phyloP scores from a whole-genome alignment of 1,140 invertebrate genomes.

The Vollenhovia emeryi region DNA sequence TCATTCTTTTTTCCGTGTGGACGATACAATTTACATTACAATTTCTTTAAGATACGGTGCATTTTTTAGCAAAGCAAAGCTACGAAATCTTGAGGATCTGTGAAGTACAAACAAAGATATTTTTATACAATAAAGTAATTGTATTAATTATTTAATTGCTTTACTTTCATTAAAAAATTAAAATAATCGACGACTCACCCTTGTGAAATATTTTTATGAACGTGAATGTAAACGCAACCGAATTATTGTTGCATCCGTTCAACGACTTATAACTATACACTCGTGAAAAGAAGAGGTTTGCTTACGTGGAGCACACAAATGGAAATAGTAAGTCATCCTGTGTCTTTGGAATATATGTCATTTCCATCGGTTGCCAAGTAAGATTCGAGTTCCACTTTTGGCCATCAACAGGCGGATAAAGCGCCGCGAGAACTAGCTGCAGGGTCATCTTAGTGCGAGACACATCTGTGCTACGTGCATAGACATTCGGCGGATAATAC shows the following conservation, averaged over 20 bases:
- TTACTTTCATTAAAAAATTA: not conserved
- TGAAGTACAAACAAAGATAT: no score
- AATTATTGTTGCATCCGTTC: not conserved
- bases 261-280: not conserved
- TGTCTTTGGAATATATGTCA: constrained; percentile 79
- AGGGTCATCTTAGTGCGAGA: constrained; percentile 87
- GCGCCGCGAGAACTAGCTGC: constrained; percentile 84
- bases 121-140: constrained; percentile 4
- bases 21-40: not conserved
- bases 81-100: no score
- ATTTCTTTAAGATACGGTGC: not conserved
- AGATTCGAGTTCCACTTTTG: constrained; percentile 84
- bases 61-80: not conserved
- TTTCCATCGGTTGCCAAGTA: constrained; percentile 86
- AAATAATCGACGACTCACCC: not conserved
- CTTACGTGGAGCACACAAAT: constrained; percentile 75
- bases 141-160: not conserved
- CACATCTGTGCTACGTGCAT: constrained; percentile 82
- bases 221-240: not conserved
- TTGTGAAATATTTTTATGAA: not conserved
- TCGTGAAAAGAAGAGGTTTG: not conserved
- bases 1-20: no score
- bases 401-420: constrained; percentile 83
- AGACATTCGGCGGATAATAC: constrained; percentile 83
- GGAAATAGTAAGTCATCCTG: constrained; percentile 76